Evolutionary conservation across 2,797 vertebrate species (phyloP), one percentile per base, ranked within the genome.

Genomic region (Neostethus bicornis): DNA sequence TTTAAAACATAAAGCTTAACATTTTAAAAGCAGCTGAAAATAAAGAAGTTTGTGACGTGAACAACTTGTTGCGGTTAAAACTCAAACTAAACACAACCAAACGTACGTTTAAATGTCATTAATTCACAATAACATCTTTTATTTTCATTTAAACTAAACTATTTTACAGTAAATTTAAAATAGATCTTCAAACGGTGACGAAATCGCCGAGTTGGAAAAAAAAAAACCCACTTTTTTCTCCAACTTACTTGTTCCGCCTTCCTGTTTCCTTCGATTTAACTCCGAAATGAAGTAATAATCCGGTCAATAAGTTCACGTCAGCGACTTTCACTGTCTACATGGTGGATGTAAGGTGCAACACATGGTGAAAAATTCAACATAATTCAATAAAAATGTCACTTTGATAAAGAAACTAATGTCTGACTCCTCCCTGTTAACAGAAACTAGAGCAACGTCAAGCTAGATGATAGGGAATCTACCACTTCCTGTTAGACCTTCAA

Each of bases 181-280:
- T 23, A 12, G 43, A n/a, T 4, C 39, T 48, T 60, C 50, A 52
- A 50, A 83, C 31, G 67, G 49, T 52, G 85, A 80, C 59, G 79
- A 80, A 77, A 80, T 37, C 25, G 66, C 43, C 11, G 54, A 61
- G 77, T 69, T 77, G 31, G n/a, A n/a, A n/a, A n/a, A n/a, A n/a
- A n/a, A n/a, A n/a, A 80, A 77, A 81, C 77, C 38, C 56, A 89
- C 89, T 87, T 87, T n/a, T n/a, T n/a, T 85, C 59, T 45, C 60
- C 79, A 92, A 92, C 91, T 92, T 90, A 91, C 90, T 91, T 90
- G 89, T 92, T 93, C 90, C 90, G 88, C 84, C 90, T 92, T 90
- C 86, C 87, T 88, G 84, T 83, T 86, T 77, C 76, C 79, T 74
- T 80, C 70, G 84, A 73, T 56, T 61, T 73, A 70, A 59, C 26